A percentile compares a stretch with the other conserved stretches of the same genome.
Conservation (phyloP, 2,113 vertebrate genomes). For the Genyomyrus donnyi region DNA sequence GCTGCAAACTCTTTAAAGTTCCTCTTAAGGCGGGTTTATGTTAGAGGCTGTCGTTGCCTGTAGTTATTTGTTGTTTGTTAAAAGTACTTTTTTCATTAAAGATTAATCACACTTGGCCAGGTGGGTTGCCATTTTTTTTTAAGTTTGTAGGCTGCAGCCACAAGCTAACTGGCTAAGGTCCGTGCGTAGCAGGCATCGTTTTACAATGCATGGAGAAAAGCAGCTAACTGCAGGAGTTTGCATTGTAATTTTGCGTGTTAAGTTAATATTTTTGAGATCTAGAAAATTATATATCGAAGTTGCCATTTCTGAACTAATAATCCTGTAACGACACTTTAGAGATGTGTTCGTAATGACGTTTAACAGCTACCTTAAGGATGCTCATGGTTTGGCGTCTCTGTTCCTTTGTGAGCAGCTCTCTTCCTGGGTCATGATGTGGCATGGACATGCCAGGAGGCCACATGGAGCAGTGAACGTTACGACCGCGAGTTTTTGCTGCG, state of each 20-base stretch:
- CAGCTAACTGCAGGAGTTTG: neutral
- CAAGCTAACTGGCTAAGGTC: neutral
- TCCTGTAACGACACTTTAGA: neutral
- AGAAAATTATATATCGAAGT: neutral
- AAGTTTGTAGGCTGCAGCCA: neutral
- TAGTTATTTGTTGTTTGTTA: neutral
- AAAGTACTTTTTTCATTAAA: neutral
- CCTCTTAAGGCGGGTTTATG: neutral
- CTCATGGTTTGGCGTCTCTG: neutral
- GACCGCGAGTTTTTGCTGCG: conserved; percentile 49
- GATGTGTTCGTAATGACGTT: neutral
- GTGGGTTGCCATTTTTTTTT: neutral
- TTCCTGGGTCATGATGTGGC: conserved; percentile 62
- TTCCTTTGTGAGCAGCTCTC: conserved; percentile 45
- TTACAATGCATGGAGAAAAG: neutral
- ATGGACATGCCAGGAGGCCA: conserved; percentile 59
- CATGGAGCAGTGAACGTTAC: conserved; percentile 49
- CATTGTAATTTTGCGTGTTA: neutral
- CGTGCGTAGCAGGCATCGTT: neutral
- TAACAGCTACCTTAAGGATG: neutral
- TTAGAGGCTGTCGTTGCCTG: neutral
- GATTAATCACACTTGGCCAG: neutral
- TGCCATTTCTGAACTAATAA: neutral
- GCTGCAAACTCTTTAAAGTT: neutral
- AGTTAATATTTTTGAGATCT: neutral